Evolutionary conservation across 1,140 invertebrate species (phyloP).

Genomic region (Centruroides sculpturatus): DNA sequence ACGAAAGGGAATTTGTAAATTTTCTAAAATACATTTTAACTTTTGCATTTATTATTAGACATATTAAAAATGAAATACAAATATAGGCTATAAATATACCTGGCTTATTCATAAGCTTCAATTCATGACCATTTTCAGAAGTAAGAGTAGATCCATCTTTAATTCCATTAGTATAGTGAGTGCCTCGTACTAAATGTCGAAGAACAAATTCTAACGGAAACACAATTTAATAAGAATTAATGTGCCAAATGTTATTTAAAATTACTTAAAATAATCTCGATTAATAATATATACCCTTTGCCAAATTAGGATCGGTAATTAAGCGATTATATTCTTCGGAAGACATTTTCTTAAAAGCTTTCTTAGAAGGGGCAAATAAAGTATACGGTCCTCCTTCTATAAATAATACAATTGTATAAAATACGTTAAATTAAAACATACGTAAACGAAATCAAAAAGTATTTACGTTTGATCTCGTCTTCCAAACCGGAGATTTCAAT

Average conservation of each 20-base stretch:
- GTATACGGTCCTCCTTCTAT: slow-evolving; percentile 4
- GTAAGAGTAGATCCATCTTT: background rate
- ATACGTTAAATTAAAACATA: too few species aligned
- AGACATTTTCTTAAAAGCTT: slow-evolving; percentile 6
- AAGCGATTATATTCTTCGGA: slow-evolving; percentile 2
- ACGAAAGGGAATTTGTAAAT: too few species aligned
- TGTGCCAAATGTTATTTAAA: background rate
- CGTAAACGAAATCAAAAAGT: too few species aligned
- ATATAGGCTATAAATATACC: background rate
- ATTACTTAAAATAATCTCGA: too few species aligned
- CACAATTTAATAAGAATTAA: background rate
- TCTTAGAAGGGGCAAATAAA: slow-evolving; percentile 1
- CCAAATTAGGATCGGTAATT: slow-evolving; percentile 1
- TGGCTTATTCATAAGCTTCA: slow-evolving; percentile 1
- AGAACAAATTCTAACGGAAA: slow-evolving; percentile 5
- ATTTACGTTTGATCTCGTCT: background rate
- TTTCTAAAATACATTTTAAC: too few species aligned
- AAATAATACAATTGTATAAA: background rate
- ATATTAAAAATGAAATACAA: background rate
- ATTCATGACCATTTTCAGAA: slow-evolving; percentile 1
- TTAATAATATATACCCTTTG: background rate
- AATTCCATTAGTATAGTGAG: slow-evolving; percentile 5
- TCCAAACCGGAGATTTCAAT: background rate
- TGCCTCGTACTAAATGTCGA: slow-evolving; percentile 5
- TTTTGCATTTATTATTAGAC: background rate